Conservation (phyloP, 2,113 vertebrate species). For the Chionis minor region DNA sequence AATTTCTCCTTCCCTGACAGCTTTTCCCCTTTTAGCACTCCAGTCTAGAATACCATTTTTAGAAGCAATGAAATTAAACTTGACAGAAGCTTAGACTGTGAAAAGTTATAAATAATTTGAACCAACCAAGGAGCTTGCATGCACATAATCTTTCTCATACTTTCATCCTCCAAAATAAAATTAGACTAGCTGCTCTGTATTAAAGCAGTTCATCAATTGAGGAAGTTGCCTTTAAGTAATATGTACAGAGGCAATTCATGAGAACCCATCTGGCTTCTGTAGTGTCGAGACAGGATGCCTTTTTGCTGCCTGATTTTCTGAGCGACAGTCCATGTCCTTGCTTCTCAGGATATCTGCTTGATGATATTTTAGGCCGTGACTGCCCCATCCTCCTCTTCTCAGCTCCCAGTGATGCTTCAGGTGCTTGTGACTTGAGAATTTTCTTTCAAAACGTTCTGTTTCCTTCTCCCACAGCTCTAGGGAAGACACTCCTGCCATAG, state of each 20-base stretch:
- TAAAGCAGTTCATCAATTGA: slow-evolving; percentile 2
- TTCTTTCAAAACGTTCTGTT: background rate
- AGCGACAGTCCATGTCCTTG: background rate
- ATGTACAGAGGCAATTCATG: background rate
- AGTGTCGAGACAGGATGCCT: background rate
- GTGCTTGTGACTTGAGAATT: background rate
- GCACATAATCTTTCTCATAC: background rate
- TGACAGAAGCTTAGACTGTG: slow-evolving; percentile 7
- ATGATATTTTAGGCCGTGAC: background rate
- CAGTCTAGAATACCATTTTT: background rate
- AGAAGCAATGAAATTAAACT: background rate
- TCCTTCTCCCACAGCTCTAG: background rate
- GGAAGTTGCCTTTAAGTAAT: background rate
- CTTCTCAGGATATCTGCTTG: background rate
- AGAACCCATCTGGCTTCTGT: slow-evolving; percentile 9
- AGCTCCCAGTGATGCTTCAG: background rate
- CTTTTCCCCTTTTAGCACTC: background rate
- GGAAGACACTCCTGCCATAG: background rate
- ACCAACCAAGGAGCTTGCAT: background rate
- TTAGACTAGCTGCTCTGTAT: slow-evolving; percentile 11
- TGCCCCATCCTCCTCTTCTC: background rate
- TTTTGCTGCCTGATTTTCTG: background rate
- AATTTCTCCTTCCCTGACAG: background rate
- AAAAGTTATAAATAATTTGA: slow-evolving; percentile 1
- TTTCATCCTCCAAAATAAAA: slow-evolving; percentile 25